Evolutionary conservation across 2,888 invertebrate species (phyloP), one percentile per base, ranked within the genome.

Genomic region (Athalia cordata): DNA sequence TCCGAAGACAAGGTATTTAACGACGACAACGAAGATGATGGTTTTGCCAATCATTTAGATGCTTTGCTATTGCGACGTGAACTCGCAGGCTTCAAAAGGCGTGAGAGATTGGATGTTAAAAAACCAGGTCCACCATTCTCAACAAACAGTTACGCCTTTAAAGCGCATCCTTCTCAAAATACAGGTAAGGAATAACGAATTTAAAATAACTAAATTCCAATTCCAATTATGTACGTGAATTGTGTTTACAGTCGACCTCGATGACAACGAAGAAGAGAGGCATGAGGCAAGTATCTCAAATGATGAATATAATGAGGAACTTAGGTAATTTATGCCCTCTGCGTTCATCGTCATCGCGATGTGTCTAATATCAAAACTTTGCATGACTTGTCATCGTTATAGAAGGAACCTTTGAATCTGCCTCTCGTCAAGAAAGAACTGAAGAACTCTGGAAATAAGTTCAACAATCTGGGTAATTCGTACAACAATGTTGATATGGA

Each of bases 21-120:
- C n/a, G 83, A 86, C 13, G 87, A 89, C 55, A 61, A 86, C 85
- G 77, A 86, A 13, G 87, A 89, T 52, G 61, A 86, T 85, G 77
- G 86, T 87, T 80, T 92, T 62, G 91, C 92, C 6, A 93, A 94
- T 86, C 91, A 75, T 15, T 80, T 88, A 45, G 83, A 82, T 4
- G 80, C 82, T 13, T 80, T 86, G 59, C 78, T 88, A 11, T 84
- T 85, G 83, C 83, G 85, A 52, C 84, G 84, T 45, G 87, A 87
- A 76, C 80, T 89, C n/a, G 85, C 87, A 91, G 96, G 95, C 81
- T 98, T 97, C 92, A 95, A 96, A 85, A 93, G 97, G 86, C 95
- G 95, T 85, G 97, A 97, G 92, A 93, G 98, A 86, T 93, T 97
- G 82, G 97, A 98, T 91, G 97, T 97, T 74, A 98, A 98, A 92